phyloP scores from a whole-genome alignment of 2,888 invertebrate genomes.

The Stegophylla sp. region DNA sequence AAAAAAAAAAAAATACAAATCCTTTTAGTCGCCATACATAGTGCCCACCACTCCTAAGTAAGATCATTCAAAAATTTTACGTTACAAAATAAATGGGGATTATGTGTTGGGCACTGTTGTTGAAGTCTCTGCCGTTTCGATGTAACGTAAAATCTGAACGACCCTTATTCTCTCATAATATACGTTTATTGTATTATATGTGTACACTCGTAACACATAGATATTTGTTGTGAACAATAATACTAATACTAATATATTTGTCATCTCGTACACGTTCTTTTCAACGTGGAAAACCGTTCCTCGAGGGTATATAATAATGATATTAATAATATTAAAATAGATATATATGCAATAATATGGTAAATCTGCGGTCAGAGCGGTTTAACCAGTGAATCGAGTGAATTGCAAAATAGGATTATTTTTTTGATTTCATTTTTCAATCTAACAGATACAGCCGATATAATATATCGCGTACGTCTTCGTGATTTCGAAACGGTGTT shows the following conservation, averaged over 20 bases:
- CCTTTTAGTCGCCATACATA: background rate
- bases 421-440: too few species aligned
- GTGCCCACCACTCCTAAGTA: background rate
- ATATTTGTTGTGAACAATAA: background rate
- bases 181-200: too few species aligned
- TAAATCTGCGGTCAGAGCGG: background rate
- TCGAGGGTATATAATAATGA: too few species aligned
- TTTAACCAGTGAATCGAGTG: background rate
- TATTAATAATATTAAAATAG: too few species aligned
- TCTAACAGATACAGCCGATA: too few species aligned
- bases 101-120: background rate
- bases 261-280: background rate
- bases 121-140: background rate
- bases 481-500: too few species aligned
- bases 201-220: background rate
- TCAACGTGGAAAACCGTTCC: too few species aligned
- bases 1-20: background rate
- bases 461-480: too few species aligned
- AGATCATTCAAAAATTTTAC: background rate
- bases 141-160: constrained; percentile 10
- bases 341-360: too few species aligned
- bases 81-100: constrained; percentile 3
- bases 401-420: background rate
- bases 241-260: background rate
- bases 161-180: constrained; percentile 2